Evolutionary conservation across 2,113 vertebrate genomes (phyloP).

Genomic region (Chloropsis cyanopogon): DNA sequence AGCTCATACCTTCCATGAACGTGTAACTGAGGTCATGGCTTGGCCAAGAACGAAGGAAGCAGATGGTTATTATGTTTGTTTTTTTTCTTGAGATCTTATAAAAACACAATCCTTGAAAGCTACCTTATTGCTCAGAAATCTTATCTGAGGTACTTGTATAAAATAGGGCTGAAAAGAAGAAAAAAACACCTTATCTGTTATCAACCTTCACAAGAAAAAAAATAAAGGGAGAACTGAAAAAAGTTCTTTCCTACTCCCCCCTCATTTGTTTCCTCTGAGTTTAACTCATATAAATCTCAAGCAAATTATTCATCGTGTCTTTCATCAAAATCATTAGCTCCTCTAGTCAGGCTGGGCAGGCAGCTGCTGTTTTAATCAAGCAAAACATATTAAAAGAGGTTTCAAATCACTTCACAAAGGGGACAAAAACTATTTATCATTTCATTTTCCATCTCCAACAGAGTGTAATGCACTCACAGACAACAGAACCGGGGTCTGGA

Average conservation of each 20-base stretch:
- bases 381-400: neutral
- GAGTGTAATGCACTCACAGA: neutral
- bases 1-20: neutral
- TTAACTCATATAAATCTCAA: neutral
- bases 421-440: neutral
- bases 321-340: neutral
- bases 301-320: neutral
- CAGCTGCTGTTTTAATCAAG: neutral
- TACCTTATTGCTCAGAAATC: neutral
- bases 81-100: neutral
- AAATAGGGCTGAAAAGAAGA: neutral
- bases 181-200: neutral
- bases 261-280: neutral
- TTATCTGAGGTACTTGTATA: neutral
- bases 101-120: neutral
- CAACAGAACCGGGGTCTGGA: neutral
- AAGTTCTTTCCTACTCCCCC: neutral
- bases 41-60: neutral
- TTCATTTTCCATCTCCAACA: neutral
- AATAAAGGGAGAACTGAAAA: neutral
- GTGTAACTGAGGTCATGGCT: neutral
- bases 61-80: neutral
- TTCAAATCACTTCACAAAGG: neutral
- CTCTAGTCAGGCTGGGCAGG: neutral
- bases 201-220: neutral